Base-by-base conservation (phyloP, 1,140 invertebrate species). In the Pygmarrhopalites habei region DNA sequence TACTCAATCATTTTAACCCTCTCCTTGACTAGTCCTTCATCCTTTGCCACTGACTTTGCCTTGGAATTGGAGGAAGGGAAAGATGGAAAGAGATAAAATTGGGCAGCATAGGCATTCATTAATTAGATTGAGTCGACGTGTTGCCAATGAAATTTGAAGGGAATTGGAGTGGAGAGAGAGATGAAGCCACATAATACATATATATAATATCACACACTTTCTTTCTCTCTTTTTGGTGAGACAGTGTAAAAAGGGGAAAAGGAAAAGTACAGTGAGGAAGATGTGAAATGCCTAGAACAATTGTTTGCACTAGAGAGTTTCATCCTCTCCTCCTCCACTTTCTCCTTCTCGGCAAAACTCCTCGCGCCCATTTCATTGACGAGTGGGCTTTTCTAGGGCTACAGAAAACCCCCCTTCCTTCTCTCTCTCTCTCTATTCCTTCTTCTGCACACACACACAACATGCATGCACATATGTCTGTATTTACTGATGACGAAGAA, bases 241-340 rank as follows among this genome's bases (percentile, higher is more conserved):
- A n/a, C n/a, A n/a, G n/a, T n/a, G n/a, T n/a, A n/a, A n/a, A n/a
- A n/a, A n/a, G 39, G n/a, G 12, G 39, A 12, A n/a, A 41, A 41
- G 39, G n/a, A 41, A n/a, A 41, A 12, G 39, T 12, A 12, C 12
- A n/a, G 39, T 12, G 12, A 41, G n/a, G 39, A n/a, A 41, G n/a
- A 41, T 41, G 39, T 41, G 39, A 41, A 41, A 41, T 41, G n/a
- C 12, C 12, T 12, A 23, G 21, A 49, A 10, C 47, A 49, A 49
- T 49, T 49, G 47, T 49, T 49, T 49, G 47, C 47, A 49, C 47
- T 49, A 12, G 47, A 49, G 47, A 49, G 7, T 10, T 49, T 10
- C 47, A 7, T 23, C 10, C 47, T n/a, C n/a, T n/a, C n/a, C 10
- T 7, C 14, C 12, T 7, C 47, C 47, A 49, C 47, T 23, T 7